A percentile compares a stretch with the other conserved stretches of the same genome.
These are phyloP conservation scores for Machaerirhynchus nigripectus DNA, from an alignment of 2,113 vertebrate genomes.

Conservation along the genomic window DNA sequence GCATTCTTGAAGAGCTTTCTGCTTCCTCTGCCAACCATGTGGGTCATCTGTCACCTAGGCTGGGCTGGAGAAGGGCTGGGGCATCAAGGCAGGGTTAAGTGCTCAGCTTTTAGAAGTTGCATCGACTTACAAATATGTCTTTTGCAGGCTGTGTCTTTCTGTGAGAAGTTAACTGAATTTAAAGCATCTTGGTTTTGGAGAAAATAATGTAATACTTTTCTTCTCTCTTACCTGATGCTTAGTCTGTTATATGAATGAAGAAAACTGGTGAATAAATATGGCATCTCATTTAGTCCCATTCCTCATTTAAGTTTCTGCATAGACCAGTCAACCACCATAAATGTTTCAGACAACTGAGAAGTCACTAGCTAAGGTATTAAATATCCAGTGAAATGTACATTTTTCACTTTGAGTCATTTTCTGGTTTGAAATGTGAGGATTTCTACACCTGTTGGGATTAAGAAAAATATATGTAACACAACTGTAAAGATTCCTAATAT, in stretches of 20 bases:
- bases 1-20: background rate
- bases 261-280: background rate
- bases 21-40: background rate
- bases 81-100: background rate
- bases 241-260: background rate
- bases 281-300: background rate
- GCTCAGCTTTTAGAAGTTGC: background rate
- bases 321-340: background rate
- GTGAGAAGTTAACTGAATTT: background rate
- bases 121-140: background rate
- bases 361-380: background rate
- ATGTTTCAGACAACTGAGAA: background rate
- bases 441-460: background rate
- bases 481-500: background rate
- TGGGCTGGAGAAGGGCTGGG: background rate
- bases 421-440: background rate
- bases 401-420: background rate
- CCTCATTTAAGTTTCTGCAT: background rate
- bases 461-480: background rate
- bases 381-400: background rate
- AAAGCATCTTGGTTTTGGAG: background rate
- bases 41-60: background rate
- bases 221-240: background rate
- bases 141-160: background rate
- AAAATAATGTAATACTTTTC: background rate